Evolutionary conservation across 1,140 invertebrate species (phyloP).

Genomic region (Bombus picipes): DNA sequence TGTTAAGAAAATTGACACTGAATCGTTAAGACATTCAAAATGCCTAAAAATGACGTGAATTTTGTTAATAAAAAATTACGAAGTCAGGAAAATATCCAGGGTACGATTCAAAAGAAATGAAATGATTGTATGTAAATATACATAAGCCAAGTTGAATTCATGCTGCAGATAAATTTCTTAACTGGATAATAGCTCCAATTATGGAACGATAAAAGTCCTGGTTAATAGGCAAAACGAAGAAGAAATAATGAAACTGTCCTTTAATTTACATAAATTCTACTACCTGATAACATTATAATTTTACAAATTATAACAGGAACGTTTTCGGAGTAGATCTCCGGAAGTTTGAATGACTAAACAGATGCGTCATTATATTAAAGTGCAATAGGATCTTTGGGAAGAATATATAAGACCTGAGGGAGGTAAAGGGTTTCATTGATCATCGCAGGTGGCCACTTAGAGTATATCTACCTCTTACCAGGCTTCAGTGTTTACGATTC

Average conservation of each 20-base stretch:
- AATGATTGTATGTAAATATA: not conserved
- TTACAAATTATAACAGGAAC: not conserved
- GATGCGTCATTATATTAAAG: not conserved
- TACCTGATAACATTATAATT: not conserved
- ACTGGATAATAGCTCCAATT: not conserved
- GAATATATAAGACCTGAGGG: not conserved
- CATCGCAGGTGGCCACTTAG: slow-evolving; percentile 39
- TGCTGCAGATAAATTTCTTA: not conserved
- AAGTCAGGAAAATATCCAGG: not conserved
- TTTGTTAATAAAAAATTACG: not conserved
- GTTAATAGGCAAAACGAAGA: not conserved
- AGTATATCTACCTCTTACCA: not conserved
- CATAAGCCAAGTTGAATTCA: not conserved
- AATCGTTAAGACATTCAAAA: not conserved
- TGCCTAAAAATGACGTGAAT: not conserved
- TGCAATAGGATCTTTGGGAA: not conserved
- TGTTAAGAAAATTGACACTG: not conserved
- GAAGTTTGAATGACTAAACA: not conserved
- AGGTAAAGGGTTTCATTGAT: slow-evolving; percentile 45
- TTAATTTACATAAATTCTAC: not conserved
- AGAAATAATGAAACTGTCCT: not conserved
- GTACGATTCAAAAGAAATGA: not conserved
- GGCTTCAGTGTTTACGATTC: not conserved
- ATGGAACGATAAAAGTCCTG: not conserved
- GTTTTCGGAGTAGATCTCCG: not conserved